Conservation (phyloP, 2,797 vertebrate genomes). For the Manis crassicaudata region DNA sequence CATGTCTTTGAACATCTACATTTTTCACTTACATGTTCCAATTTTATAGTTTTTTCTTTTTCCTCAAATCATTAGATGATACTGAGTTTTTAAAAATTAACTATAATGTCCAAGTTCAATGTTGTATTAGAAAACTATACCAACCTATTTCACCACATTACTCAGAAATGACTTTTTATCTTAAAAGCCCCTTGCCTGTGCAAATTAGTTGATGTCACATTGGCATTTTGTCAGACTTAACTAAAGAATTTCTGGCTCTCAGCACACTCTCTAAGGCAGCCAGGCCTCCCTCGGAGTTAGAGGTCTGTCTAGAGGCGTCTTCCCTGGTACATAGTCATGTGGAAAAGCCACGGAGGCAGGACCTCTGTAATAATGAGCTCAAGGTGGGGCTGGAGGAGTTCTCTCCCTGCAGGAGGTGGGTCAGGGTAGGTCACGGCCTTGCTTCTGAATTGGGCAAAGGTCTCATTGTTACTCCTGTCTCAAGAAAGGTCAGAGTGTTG, state of each 20-base stretch:
- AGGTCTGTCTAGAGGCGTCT: not conserved
- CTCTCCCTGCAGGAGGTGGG: not conserved
- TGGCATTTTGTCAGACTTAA: not conserved
- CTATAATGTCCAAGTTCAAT: not conserved
- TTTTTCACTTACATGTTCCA: not conserved
- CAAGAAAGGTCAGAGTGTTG: constrained; percentile 12
- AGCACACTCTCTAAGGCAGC: not conserved
- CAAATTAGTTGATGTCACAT: constrained; percentile 10
- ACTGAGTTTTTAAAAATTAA: not conserved
- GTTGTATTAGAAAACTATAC: not conserved
- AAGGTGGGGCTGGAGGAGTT: not conserved
- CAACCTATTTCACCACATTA: constrained; percentile 17
- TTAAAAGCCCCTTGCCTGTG: not conserved
- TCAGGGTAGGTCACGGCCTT: not conserved
- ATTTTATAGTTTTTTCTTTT: not conserved
- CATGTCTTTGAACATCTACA: not conserved
- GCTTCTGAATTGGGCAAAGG: not conserved
- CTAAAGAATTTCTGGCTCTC: constrained; percentile 15
- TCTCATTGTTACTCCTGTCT: constrained; percentile 1
- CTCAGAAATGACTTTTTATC: constrained; percentile 45
- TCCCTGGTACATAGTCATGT: not conserved
- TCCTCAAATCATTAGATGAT: not conserved
- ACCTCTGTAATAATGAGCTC: not conserved
- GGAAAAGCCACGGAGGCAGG: not conserved
- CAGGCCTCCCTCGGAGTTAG: not conserved